Evolutionary conservation across 1,140 invertebrate species (phyloP).

Genomic region (Drosophila pachea): DNA sequence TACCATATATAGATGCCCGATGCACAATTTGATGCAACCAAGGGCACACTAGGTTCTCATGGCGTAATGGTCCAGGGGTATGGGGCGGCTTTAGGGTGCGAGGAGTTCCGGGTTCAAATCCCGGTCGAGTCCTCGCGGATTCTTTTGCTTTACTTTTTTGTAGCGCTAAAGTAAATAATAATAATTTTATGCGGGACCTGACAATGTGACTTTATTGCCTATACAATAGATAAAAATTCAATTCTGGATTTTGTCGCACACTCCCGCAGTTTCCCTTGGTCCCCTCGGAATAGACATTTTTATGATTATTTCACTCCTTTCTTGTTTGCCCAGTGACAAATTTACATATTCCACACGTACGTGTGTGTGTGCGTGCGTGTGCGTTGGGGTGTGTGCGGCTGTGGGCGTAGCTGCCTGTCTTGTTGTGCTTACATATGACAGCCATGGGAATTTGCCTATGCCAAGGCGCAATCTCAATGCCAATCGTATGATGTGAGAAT

Average conservation of each 20-base stretch:
- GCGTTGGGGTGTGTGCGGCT: conserved; percentile 9
- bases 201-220: conserved; percentile 77
- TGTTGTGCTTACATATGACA: conserved; percentile 68
- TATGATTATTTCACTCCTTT: conserved; percentile 78
- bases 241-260: conserved; percentile 67
- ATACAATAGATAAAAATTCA: conserved; percentile 78
- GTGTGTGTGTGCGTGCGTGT: conserved; percentile 24
- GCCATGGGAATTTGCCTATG: conserved; percentile 67
- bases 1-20: background rate
- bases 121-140: conserved; percentile 79
- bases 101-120: conserved; percentile 91
- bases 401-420: conserved; percentile 16
- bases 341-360: conserved; percentile 63
- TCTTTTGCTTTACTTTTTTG: conserved; percentile 30
- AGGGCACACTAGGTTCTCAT: background rate
- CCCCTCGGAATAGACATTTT: conserved; percentile 58
- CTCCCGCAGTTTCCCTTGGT: background rate
- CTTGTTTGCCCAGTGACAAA: conserved; percentile 67
- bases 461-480: conserved; percentile 64
- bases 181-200: conserved; percentile 56
- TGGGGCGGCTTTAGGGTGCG: conserved; percentile 86
- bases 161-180: conserved; percentile 50
- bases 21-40: conserved; percentile 7
- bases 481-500: conserved; percentile 76
- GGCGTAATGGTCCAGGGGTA: conserved; percentile 90